Percentiles rank a stretch among this genome's conserved stretches.
Evolutionary conservation across 1,140 invertebrate species (phyloP).

Genomic region (Liolophura sinensis): DNA sequence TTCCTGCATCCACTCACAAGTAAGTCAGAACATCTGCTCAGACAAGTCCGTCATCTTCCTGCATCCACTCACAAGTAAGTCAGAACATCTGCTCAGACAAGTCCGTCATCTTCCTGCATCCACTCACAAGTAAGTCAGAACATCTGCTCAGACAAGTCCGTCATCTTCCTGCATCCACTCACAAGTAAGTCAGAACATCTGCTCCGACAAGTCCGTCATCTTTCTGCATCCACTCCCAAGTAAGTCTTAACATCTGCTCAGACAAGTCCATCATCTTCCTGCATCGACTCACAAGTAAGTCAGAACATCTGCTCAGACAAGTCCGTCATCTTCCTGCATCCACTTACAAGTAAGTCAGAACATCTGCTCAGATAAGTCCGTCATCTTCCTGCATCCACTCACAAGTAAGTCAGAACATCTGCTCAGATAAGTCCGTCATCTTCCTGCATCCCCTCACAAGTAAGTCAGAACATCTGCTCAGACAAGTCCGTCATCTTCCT

Average conservation of each 20-base stretch:
- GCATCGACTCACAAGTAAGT: constrained; percentile 77
- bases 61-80: constrained; percentile 77
- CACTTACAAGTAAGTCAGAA: constrained; percentile 72
- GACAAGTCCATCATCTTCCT: too few species aligned
- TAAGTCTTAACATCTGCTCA: constrained; percentile 35
- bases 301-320: constrained; percentile 56
- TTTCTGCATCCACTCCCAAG: constrained; percentile 82
- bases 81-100: constrained; percentile 56
- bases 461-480: constrained; percentile 33
- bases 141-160: constrained; percentile 60
- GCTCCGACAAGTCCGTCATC: constrained; percentile 64
- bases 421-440: constrained; percentile 64
- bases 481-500: too few species aligned
- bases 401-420: constrained; percentile 66
- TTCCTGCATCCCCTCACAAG: constrained; percentile 82
- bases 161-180: constrained; percentile 77
- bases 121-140: constrained; percentile 72
- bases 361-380: constrained; percentile 60
- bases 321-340: too few species aligned
- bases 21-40: constrained; percentile 33
- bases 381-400: constrained; percentile 77
- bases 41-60: too few species aligned
- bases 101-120: too few species aligned
- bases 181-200: constrained; percentile 66
- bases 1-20: constrained; percentile 82